Evolutionary conservation across 2,113 vertebrate species (phyloP).

Genomic region (Chaenogobius annularis): DNA sequence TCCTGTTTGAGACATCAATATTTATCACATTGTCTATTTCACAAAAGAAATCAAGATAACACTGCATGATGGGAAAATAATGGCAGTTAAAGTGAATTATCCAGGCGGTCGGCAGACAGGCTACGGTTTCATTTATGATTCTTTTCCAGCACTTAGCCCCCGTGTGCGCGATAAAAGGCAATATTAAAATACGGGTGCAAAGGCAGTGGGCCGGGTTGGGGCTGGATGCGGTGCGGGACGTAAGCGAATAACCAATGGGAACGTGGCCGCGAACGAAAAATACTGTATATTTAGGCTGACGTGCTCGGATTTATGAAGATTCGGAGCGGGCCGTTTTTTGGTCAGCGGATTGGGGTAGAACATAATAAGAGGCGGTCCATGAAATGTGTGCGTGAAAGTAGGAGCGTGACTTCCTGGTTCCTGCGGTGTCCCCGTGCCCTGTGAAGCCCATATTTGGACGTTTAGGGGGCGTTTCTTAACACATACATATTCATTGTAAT

Average conservation of each 20-base stretch:
- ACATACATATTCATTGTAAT: too few relatives aligned
- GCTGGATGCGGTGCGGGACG: neutral
- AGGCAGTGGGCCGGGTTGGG: constrained; percentile 11
- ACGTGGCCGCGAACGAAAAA: neutral
- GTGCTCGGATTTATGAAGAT: neutral
- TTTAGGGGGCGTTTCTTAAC: too few relatives aligned
- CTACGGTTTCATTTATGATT: constrained; percentile 56
- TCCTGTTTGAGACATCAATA: constrained; percentile 76
- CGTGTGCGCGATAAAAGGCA: constrained; percentile 25
- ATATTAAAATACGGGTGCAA: constrained; percentile 41
- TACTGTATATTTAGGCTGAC: neutral
- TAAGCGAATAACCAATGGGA: neutral
- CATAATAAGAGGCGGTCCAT: too few relatives aligned
- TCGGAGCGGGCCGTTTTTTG: neutral
- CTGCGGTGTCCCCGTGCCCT: too few relatives aligned
- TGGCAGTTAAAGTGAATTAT: constrained; percentile 75
- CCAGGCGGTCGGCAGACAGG: constrained; percentile 48
- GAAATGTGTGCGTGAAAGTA: too few relatives aligned
- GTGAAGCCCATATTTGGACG: too few relatives aligned
- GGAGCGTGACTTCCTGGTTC: too few relatives aligned
- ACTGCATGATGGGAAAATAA: constrained; percentile 66
- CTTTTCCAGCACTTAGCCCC: constrained; percentile 42
- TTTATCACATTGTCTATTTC: constrained; percentile 78
- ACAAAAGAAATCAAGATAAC: constrained; percentile 63
- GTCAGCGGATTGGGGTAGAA: neutral